Percentiles rank a stretch among this genome's conserved stretches.
Evolutionary conservation across 2,113 vertebrate species (phyloP).

Genomic region (Pseudorectes ferrugineus): DNA sequence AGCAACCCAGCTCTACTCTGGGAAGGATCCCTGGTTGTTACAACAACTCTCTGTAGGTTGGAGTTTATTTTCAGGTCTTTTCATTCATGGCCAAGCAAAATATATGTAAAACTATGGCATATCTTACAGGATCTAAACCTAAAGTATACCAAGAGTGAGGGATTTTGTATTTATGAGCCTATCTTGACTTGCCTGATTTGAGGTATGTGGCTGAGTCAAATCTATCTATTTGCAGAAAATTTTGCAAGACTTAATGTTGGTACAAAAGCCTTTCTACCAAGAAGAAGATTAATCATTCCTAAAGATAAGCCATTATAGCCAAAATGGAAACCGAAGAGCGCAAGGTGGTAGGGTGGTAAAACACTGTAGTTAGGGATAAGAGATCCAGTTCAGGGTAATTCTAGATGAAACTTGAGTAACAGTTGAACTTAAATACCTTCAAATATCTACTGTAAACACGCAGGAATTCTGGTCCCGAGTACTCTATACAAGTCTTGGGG

Average conservation of each 20-base stretch:
- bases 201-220: not conserved
- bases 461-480: accelerated
- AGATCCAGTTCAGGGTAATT: not conserved
- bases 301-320: not conserved
- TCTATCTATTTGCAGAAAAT: not conserved
- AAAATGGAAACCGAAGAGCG: not conserved
- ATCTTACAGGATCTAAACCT: not conserved
- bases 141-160: not conserved
- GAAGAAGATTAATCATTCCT: not conserved
- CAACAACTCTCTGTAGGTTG: not conserved
- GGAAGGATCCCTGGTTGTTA: not conserved
- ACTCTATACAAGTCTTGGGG: accelerated
- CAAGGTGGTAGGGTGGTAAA: not conserved
- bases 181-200: not conserved
- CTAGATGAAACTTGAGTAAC: not conserved
- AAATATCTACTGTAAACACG: not conserved
- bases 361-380: not conserved
- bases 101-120: not conserved
- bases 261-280: not conserved
- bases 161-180: not conserved
- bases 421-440: not conserved
- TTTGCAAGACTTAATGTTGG: not conserved
- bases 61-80: not conserved
- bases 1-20: not conserved
- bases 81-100: not conserved